A percentile compares a stretch with the other conserved stretches of the same genome.
Evolutionary conservation across 2,888 invertebrate species (phyloP).

Genomic region (Beris morrisii): DNA sequence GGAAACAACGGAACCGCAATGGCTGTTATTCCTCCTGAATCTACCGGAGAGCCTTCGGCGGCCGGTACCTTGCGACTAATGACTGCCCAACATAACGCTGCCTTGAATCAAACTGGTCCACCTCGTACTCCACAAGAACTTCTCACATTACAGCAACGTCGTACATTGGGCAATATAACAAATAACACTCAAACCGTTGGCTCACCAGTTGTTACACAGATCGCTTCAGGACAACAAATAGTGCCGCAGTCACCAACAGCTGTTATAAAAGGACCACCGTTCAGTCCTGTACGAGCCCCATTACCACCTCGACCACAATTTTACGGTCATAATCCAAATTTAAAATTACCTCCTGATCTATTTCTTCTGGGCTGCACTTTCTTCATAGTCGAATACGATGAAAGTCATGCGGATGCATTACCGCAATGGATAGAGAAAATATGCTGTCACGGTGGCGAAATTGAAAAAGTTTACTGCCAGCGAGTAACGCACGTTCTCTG

Average conservation of each 20-base stretch:
- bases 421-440: constrained; percentile 73
- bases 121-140: constrained; percentile 58
- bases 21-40: constrained; percentile 45
- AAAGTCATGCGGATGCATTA: constrained; percentile 64
- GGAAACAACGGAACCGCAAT: constrained; percentile 60
- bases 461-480: constrained; percentile 80
- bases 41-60: constrained; percentile 64
- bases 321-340: constrained; percentile 90
- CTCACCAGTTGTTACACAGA: constrained; percentile 44
- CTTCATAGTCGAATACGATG: constrained; percentile 81
- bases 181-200: constrained; percentile 52
- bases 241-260: constrained; percentile 43
- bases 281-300: constrained; percentile 59
- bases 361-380: constrained; percentile 94
- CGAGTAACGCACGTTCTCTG: constrained; percentile 91
- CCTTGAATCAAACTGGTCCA: constrained; percentile 57
- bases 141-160: constrained; percentile 59
- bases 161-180: constrained; percentile 61
- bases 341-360: constrained; percentile 84
- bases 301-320: constrained; percentile 72
- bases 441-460: constrained; percentile 81
- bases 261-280: constrained; percentile 45
- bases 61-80: constrained; percentile 75
- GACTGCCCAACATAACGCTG: constrained; percentile 79
- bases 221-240: constrained; percentile 44